Evolutionary conservation across 2,113 vertebrate species (phyloP).

Genomic region (Psammodynastes pulverulentus): DNA sequence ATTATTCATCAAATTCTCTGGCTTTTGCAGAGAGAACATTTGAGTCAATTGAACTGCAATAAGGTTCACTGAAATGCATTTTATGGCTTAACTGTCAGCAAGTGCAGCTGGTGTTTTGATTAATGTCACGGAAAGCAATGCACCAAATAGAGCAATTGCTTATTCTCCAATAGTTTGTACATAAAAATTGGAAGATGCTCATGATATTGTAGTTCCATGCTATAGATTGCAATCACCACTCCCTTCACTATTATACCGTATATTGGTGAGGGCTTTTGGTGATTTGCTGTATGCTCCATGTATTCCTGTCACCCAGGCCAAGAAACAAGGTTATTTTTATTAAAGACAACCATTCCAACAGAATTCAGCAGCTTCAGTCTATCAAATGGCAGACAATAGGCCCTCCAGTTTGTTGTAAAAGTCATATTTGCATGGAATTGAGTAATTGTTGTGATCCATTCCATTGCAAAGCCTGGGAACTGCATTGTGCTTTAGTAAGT

Average conservation of each 20-base stretch:
- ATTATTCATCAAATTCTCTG: neutral
- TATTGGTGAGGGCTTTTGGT: neutral
- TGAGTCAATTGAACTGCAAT: neutral
- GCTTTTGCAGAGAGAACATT: neutral
- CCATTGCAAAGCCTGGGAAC: neutral
- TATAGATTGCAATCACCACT: neutral
- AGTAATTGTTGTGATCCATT: neutral
- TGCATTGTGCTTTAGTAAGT: neutral
- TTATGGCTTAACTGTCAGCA: neutral
- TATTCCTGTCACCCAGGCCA: neutral
- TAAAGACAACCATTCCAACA: neutral
- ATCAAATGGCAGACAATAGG: neutral
- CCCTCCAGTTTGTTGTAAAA: neutral
- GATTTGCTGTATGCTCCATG: neutral
- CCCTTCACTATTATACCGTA: neutral
- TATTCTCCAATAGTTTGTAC: neutral
- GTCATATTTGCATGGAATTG: neutral
- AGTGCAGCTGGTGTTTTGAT: neutral
- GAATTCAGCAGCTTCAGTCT: neutral
- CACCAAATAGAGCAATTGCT: neutral
- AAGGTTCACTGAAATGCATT: neutral
- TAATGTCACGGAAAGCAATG: neutral
- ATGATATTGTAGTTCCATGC: neutral
- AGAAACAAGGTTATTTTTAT: neutral
- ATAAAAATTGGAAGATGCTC: neutral